Percentiles rank a stretch among this genome's conserved stretches.
Conservation (phyloP, 2,797 vertebrate genomes). For the Octomys mimax region DNA sequence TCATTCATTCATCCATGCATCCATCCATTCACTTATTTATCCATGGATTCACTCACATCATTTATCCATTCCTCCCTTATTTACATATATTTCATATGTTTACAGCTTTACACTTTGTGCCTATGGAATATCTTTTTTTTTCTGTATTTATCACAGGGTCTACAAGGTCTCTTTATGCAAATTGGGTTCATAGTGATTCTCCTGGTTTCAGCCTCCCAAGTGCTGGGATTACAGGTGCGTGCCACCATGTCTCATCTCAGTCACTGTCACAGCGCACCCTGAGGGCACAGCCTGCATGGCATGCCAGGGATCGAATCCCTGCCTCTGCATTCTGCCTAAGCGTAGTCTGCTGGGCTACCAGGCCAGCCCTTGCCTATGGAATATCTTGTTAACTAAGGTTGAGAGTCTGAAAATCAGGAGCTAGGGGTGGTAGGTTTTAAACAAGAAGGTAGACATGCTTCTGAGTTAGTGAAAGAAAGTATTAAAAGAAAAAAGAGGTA, state of each 20-base stretch:
- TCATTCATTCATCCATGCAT: neutral
- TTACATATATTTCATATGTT: constrained; percentile 5
- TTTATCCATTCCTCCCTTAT: neutral
- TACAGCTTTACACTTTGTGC: neutral
- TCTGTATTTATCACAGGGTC: too few relatives aligned
- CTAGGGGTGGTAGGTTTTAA: neutral
- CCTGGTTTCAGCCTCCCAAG: too few relatives aligned
- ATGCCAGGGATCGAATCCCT: too few relatives aligned
- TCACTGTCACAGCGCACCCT: too few relatives aligned
- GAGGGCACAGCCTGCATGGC: too few relatives aligned
- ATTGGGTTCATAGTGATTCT: too few relatives aligned
- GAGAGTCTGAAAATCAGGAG: neutral
- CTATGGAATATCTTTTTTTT: neutral
- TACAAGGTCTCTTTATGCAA: too few relatives aligned
- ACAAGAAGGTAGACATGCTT: neutral
- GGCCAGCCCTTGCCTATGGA: too few relatives aligned
- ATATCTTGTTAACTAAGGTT: neutral
- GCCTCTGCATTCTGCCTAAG: too few relatives aligned
- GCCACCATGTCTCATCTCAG: too few relatives aligned
- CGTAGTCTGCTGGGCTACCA: too few relatives aligned
- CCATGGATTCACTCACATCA: neutral
- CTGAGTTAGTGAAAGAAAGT: neutral
- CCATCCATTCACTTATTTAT: neutral
- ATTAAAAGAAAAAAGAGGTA: neutral
- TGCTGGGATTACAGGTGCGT: too few relatives aligned